phyloP scores from a whole-genome alignment of 1,140 invertebrate genomes.

The Drosophila mauritiana region DNA sequence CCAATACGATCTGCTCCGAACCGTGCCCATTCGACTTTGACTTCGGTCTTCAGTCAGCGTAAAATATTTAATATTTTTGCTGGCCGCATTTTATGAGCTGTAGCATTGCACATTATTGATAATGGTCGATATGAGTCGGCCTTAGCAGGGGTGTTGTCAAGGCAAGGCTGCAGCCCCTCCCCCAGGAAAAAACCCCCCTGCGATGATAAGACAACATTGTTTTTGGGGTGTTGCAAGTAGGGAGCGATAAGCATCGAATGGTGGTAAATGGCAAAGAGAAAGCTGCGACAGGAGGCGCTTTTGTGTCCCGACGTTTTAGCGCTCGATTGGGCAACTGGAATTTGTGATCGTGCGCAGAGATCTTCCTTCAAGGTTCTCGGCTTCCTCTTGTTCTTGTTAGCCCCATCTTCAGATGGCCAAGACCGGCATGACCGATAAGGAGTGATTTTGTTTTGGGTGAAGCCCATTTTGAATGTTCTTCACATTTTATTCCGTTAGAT shows the following conservation, averaged over 20 bases:
- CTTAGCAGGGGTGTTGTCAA: slow-evolving; percentile 75
- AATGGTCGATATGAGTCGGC: slow-evolving; percentile 58
- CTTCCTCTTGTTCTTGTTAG: slow-evolving; percentile 16
- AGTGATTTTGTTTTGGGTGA: slow-evolving; percentile 34
- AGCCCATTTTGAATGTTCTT: slow-evolving; percentile 10
- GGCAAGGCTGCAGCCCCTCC: slow-evolving; percentile 21
- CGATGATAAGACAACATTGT: slow-evolving; percentile 54
- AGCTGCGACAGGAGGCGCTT: slow-evolving; percentile 48
- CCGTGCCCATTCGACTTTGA: slow-evolving; percentile 37
- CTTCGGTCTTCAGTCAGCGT: slow-evolving; percentile 40
- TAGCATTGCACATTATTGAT: slow-evolving; percentile 81
- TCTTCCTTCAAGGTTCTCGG: slow-evolving; percentile 46
- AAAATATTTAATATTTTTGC: slow-evolving; percentile 72
- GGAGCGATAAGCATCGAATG: slow-evolving; percentile 65
- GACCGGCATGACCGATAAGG: slow-evolving; percentile 42
- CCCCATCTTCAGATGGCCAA: slow-evolving; percentile 29
- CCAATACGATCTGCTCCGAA: slow-evolving; percentile 5
- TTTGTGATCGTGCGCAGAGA: slow-evolving; percentile 66
- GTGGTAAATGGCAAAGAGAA: slow-evolving; percentile 66
- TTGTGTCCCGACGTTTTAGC: slow-evolving; percentile 35
- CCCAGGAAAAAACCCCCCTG: background rate
- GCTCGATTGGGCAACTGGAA: slow-evolving; percentile 70
- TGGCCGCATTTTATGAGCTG: slow-evolving; percentile 73
- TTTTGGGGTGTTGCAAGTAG: slow-evolving; percentile 68
- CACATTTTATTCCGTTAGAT: slow-evolving; percentile 40